A percentile compares a stretch with the other conserved stretches of the same genome.
Evolutionary conservation across 2,113 vertebrate species (phyloP).

Genomic region (Sakesphorus luctuosus): DNA sequence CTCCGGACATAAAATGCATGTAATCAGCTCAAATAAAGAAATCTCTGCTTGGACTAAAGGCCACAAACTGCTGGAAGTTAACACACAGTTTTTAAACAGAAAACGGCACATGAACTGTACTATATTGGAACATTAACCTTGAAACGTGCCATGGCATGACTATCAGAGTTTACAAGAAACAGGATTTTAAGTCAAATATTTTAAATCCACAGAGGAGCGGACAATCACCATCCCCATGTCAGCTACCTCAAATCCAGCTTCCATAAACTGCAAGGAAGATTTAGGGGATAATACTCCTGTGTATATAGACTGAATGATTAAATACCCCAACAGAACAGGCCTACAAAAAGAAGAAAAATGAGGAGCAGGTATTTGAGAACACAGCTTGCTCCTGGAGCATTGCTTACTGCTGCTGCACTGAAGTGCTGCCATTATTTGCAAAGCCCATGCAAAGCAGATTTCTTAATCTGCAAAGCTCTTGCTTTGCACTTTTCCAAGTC

Average conservation of each 20-base stretch:
- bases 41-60: background rate
- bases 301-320: background rate
- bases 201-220: background rate
- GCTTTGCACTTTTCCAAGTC: slow-evolving; percentile 46
- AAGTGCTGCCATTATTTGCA: slow-evolving; percentile 23
- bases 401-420: background rate
- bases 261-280: background rate
- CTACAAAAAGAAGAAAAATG: background rate
- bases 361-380: background rate
- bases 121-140: background rate
- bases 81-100: background rate
- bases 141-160: background rate
- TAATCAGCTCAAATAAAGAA: background rate
- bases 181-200: background rate
- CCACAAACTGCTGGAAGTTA: background rate
- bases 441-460: slow-evolving; percentile 25
- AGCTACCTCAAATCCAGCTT: background rate
- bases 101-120: background rate
- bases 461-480: background rate
- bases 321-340: background rate
- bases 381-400: background rate
- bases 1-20: background rate
- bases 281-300: background rate
- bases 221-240: background rate
- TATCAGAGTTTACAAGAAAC: background rate